Percentiles rank a stretch among this genome's conserved stretches.
Evolutionary conservation across 2,888 invertebrate species (phyloP).

Genomic region (Cyclophora albipunctata): DNA sequence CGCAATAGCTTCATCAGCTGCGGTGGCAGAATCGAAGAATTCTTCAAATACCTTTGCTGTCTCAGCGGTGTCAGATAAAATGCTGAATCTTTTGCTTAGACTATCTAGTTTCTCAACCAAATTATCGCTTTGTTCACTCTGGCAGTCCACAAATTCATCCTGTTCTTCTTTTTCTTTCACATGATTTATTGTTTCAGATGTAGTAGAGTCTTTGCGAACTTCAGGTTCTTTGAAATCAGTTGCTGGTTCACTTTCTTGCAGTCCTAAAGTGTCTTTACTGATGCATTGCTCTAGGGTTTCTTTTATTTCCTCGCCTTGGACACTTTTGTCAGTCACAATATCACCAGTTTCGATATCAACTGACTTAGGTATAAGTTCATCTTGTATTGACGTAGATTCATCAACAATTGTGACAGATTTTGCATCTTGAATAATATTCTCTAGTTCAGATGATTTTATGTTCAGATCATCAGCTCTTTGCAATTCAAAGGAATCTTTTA

Average conservation of each 20-base stretch:
- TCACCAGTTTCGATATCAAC: too few relatives aligned
- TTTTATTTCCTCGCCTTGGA: too few relatives aligned
- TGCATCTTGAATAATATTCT: too few relatives aligned
- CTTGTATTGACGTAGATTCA: too few relatives aligned
- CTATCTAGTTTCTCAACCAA: background rate
- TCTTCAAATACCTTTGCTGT: conserved; percentile 1
- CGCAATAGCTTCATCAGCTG: background rate
- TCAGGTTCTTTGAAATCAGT: background rate
- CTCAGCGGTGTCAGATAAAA: background rate
- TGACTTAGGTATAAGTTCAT: too few relatives aligned
- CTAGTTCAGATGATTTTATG: too few relatives aligned
- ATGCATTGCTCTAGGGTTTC: background rate
- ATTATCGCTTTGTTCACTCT: background rate
- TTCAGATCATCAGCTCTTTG: too few relatives aligned
- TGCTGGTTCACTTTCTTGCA: conserved; percentile 1
- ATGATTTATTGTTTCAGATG: background rate
- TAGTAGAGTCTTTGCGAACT: background rate
- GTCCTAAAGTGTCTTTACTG: conserved; percentile 2
- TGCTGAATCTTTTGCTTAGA: background rate
- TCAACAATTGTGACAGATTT: too few relatives aligned
- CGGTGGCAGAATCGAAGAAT: conserved; percentile 1
- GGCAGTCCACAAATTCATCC: conserved; percentile 6
- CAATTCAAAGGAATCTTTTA: too few relatives aligned
- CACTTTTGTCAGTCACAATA: too few relatives aligned
- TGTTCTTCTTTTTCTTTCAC: background rate